phyloP scores from a whole-genome alignment of 2,888 invertebrate species.

The Campoplex nolae region DNA sequence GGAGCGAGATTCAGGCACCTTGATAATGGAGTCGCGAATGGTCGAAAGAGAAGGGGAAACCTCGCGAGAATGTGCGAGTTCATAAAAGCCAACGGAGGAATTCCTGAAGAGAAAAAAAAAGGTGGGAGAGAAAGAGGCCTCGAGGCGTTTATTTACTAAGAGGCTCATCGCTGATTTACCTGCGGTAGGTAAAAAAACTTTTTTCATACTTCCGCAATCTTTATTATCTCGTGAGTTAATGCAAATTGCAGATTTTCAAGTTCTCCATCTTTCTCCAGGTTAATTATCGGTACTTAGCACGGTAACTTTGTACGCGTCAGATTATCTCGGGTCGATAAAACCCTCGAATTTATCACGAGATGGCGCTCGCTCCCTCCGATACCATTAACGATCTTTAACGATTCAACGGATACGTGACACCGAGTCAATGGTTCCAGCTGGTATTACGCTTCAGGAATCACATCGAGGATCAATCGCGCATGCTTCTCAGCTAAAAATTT shows the following conservation, averaged over 20 bases:
- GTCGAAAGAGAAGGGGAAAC: conserved; percentile 14
- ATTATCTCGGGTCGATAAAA: conserved; percentile 2
- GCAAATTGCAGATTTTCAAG: neutral
- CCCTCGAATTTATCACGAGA: conserved; percentile 8
- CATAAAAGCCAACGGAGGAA: conserved; percentile 43
- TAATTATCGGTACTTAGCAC: conserved; percentile 36
- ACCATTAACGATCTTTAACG: neutral
- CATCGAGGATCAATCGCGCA: neutral
- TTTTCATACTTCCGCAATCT: neutral
- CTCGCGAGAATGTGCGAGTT: conserved; percentile 48
- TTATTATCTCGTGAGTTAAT: conserved; percentile 43
- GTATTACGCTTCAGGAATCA: neutral
- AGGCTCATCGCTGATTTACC: conserved; percentile 35
- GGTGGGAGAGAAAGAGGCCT: neutral
- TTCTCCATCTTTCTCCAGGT: neutral
- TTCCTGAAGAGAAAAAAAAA: conserved; percentile 5
- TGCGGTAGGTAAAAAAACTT: conserved; percentile 11
- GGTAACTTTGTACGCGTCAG: neutral
- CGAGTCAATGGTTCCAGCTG: neutral
- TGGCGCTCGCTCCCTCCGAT: neutral
- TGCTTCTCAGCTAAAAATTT: too few relatives aligned
- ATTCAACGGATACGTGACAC: neutral
- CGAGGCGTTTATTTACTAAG: neutral
- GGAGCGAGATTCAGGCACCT: conserved; percentile 34
- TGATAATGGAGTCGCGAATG: conserved; percentile 11